Conservation (phyloP, 2,113 vertebrate genomes). For the Melozone crissalis region DNA sequence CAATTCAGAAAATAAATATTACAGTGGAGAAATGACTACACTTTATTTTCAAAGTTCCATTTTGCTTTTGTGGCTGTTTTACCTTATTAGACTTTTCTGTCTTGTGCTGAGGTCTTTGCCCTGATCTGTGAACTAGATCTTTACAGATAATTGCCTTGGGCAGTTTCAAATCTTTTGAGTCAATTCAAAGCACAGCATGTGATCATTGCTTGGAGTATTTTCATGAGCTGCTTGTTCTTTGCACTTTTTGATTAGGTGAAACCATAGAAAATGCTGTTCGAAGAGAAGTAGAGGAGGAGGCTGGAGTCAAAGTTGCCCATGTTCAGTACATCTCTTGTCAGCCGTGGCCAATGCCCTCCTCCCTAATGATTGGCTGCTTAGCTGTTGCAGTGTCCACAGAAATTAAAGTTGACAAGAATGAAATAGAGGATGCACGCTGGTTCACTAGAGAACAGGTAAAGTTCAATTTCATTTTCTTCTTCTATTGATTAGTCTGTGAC, state of each 20-base stretch:
- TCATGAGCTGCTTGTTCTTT: slow-evolving; percentile 53
- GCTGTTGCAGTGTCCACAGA: slow-evolving; percentile 86
- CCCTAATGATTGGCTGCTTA: slow-evolving; percentile 93
- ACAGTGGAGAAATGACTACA: neutral
- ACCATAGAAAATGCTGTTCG: slow-evolving; percentile 90
- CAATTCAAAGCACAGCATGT: neutral
- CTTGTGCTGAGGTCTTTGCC: neutral
- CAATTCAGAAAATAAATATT: neutral
- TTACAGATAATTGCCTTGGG: neutral
- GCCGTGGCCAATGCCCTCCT: slow-evolving; percentile 96
- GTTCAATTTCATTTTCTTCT: slow-evolving; percentile 75
- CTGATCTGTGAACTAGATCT: neutral
- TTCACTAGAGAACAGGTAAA: slow-evolving; percentile 91
- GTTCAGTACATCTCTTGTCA: slow-evolving; percentile 91
- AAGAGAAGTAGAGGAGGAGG: slow-evolving; percentile 92
- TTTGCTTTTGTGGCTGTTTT: neutral
- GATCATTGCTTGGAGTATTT: neutral
- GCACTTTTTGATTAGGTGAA: slow-evolving; percentile 81
- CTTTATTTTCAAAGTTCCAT: neutral
- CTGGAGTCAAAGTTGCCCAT: slow-evolving; percentile 85
- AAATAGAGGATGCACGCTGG: slow-evolving; percentile 95
- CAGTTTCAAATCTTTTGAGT: slow-evolving; percentile 47
- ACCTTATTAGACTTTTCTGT: neutral
- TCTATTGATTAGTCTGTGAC: slow-evolving; percentile 70
- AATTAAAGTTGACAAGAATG: slow-evolving; percentile 89